Conservation (phyloP, 1,140 invertebrate genomes). For the Pseudomyrmex dendroicus region DNA sequence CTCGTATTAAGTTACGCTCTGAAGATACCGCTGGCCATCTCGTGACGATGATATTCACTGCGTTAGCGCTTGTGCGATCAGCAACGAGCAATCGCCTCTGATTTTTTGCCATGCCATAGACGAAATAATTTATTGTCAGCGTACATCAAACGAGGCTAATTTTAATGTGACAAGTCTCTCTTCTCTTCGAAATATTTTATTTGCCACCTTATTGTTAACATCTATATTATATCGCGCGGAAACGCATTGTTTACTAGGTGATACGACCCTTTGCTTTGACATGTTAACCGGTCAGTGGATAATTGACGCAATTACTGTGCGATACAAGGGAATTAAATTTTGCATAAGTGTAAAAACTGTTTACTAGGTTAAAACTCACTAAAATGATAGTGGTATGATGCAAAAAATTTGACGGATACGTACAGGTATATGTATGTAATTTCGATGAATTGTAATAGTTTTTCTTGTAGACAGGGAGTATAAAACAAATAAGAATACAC, state of each 20-base stretch:
- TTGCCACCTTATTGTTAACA: slow-evolving; percentile 1
- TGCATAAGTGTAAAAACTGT: background rate
- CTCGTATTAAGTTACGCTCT: slow-evolving; percentile 49
- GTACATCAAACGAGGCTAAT: background rate
- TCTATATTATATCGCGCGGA: background rate
- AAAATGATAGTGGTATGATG: too few relatives aligned
- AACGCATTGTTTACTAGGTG: background rate
- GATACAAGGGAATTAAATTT: background rate
- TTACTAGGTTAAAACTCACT: too few relatives aligned
- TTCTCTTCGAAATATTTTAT: slow-evolving; percentile 17
- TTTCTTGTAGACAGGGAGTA: slow-evolving; percentile 16
- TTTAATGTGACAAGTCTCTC: slow-evolving; percentile 17
- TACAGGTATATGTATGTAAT: slow-evolving; percentile 13
- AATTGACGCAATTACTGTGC: background rate
- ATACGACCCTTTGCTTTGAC: background rate
- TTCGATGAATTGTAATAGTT: slow-evolving; percentile 32
- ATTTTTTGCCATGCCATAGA: slow-evolving; percentile 13
- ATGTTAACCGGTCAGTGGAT: background rate
- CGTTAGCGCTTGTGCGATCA: slow-evolving; percentile 38
- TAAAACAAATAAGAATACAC: slow-evolving; percentile 47
- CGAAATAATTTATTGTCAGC: slow-evolving; percentile 12
- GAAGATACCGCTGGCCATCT: slow-evolving; percentile 45
- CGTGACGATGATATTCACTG: slow-evolving; percentile 53
- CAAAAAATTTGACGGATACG: too few relatives aligned
- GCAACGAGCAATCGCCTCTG: slow-evolving; percentile 26